Conservation (phyloP, 2,888 invertebrate genomes). For the Amblyteles armatorius region DNA sequence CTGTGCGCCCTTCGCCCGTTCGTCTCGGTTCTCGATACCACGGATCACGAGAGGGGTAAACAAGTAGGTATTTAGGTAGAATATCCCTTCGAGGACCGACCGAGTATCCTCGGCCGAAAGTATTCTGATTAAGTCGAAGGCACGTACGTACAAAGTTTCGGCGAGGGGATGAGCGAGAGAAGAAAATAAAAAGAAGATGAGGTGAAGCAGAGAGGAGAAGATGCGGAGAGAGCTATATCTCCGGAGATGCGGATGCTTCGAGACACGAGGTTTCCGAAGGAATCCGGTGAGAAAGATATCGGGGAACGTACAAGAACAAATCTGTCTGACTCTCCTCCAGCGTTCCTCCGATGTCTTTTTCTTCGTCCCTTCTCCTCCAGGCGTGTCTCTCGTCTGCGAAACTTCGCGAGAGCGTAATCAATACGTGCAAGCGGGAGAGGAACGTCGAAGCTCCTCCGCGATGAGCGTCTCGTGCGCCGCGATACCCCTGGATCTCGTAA, state of each 20-base stretch:
- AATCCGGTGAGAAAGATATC: conserved; percentile 44
- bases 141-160: conserved; percentile 46
- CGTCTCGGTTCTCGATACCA: neutral
- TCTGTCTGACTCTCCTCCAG: conserved; percentile 43
- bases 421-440: conserved; percentile 42
- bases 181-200: conserved; percentile 38
- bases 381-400: conserved; percentile 65
- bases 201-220: conserved; percentile 12
- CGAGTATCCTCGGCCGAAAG: conserved; percentile 25
- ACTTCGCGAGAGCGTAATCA: conserved; percentile 46
- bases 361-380: neutral
- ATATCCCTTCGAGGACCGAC: conserved; percentile 2
- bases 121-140: conserved; percentile 49
- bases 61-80: neutral
- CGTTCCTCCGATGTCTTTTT: conserved; percentile 30
- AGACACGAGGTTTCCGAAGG: conserved; percentile 5
- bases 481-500: neutral
- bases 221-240: conserved; percentile 37
- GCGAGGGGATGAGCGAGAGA: conserved; percentile 28
- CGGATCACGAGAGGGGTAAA: neutral
- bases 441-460: conserved; percentile 26
- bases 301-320: conserved; percentile 41
- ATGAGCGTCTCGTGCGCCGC: neutral
- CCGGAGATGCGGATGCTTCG: conserved; percentile 29
- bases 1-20: neutral